Evolutionary conservation across 2,113 vertebrate genomes (phyloP).

Genomic region (Alligator sinensis): DNA sequence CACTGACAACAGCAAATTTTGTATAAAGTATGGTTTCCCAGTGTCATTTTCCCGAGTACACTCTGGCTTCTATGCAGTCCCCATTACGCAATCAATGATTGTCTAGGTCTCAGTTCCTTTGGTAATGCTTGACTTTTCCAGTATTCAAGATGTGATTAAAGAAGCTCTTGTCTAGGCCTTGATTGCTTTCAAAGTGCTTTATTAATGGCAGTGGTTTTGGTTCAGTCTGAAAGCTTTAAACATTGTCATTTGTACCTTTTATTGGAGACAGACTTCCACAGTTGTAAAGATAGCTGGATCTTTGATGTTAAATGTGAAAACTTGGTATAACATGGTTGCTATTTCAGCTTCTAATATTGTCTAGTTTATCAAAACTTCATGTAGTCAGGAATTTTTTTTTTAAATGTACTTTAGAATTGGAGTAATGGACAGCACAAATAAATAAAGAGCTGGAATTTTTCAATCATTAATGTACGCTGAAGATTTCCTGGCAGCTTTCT

Average conservation of each 20-base stretch:
- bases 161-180: not conserved
- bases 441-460: not conserved
- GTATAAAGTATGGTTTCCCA: not conserved
- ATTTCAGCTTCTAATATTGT: not conserved
- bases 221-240: not conserved
- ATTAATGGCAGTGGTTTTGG: not conserved
- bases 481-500: not conserved
- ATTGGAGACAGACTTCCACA: accelerated
- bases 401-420: not conserved
- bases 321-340: not conserved
- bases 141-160: not conserved
- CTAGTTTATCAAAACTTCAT: not conserved
- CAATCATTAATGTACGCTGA: not conserved
- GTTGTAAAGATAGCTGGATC: not conserved
- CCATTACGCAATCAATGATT: not conserved
- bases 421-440: not conserved
- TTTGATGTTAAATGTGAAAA: not conserved
- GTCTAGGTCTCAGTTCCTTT: not conserved
- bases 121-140: not conserved
- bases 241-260: accelerated
- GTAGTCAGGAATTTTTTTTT: not conserved
- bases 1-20: not conserved
- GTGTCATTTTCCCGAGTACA: not conserved
- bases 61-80: not conserved
- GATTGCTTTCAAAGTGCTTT: not conserved